A percentile compares a stretch with the other conserved stretches of the same genome.
These are phyloP conservation scores for Malthinus seriepunctatus DNA, from an alignment of 2,888 invertebrate genomes.

Conservation along the genomic window DNA sequence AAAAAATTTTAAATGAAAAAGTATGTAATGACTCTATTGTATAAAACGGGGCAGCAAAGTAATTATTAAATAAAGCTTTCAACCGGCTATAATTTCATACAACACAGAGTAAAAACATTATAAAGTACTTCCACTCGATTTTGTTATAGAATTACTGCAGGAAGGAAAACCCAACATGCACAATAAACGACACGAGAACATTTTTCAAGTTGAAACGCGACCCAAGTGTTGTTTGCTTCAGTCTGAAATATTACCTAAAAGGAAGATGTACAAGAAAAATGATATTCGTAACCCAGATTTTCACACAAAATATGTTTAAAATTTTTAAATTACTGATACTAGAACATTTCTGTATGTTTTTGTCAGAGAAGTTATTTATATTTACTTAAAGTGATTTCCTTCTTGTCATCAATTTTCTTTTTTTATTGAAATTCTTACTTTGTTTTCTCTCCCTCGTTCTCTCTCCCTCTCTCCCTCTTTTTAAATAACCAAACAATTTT, in stretches of 20 bases:
- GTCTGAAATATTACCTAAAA: constrained; percentile 49
- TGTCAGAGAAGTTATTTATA: constrained; percentile 17
- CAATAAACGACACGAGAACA: constrained; percentile 48
- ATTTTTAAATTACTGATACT: constrained; percentile 39
- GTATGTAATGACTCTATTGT: constrained; percentile 18
- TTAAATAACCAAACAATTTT: no score
- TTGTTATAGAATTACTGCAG: constrained; percentile 38
- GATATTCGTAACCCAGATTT: constrained; percentile 47
- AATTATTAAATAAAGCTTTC: constrained; percentile 31
- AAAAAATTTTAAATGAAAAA: constrained; percentile 15
- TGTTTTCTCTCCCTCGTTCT: no score
- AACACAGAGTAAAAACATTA: constrained; percentile 28
- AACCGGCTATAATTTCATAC: constrained; percentile 27
- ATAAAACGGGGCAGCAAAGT: constrained; percentile 24
- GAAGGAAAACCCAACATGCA: constrained; percentile 43
- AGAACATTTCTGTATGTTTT: constrained; percentile 11
- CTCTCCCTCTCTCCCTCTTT: no score
- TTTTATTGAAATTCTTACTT: constrained; percentile 7
- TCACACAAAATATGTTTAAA: constrained; percentile 42
- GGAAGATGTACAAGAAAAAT: constrained; percentile 49
- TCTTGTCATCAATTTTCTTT: constrained; percentile 1
- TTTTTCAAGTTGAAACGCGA: constrained; percentile 50
- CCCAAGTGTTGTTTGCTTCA: constrained; percentile 51
- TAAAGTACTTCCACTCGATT: constrained; percentile 33
- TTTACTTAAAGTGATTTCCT: constrained; percentile 17